Base-by-base conservation (phyloP, 2,888 invertebrate genomes). In the Eulithis prunata region DNA sequence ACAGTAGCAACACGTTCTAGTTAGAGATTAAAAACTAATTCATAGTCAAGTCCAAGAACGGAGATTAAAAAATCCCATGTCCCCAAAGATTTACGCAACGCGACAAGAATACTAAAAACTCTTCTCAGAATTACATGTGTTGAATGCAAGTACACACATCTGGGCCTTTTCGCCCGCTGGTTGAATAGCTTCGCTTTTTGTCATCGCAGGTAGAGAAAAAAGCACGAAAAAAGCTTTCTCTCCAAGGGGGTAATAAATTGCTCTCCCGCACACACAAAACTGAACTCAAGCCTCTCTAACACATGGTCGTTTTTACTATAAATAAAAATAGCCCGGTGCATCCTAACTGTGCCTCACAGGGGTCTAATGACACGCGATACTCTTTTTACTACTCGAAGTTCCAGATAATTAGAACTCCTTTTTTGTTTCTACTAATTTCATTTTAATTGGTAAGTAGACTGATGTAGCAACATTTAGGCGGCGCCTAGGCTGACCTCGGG, bases 301-400 rank as follows among this genome's bases (percentile, higher is more conserved):
- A 54, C 71, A 75, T 54, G 55, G 64, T 41, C 12, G 4, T 38
- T 47, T 65, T 21, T 65, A n/a, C 28, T 14, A 8, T 12, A n/a
- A 45, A 11, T 14, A 57, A 56, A 64, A 56, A 64, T 49, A 57
- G 38, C 36, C 63, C 46, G 65, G 58, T 41, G 64, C 56, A 72
- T 68, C 66, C 49, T 60, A 65, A 66, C 58, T 57, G 49, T 21
- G 46, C 71, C 66, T 80, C 80, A 85, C 86, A 85, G 87, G 89
- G 89, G 88, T 89, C 89, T 88, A 89, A 90, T 88, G 89, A 88
- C 87, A 87, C 86, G 83, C 82, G 86, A 84, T 80, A 81, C 78
- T 83, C 85, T 87, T 86, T 81, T 74, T 80, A 83, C 83, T 52
- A 82, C 79, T 79, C 64, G 71, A 80, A 64, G 77, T 83, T 81